A percentile compares a stretch with the other conserved stretches of the same genome.
Conservation (phyloP, 2,888 invertebrate genomes). For the Agrochola circellaris region DNA sequence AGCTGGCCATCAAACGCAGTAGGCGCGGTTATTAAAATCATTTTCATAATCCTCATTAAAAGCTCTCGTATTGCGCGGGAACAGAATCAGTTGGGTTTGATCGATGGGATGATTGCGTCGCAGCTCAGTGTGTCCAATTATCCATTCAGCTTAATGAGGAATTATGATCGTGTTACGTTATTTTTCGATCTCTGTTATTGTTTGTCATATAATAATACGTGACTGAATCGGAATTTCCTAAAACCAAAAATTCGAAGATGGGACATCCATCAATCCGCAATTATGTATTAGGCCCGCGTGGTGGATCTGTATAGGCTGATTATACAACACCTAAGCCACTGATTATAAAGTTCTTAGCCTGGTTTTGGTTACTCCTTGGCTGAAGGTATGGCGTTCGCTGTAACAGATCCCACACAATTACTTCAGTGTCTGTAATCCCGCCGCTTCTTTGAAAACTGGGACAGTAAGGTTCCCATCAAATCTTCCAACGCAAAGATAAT, state of each 20-base stretch:
- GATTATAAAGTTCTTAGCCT: background rate
- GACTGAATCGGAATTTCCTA: too few species aligned
- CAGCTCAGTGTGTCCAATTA: constrained; percentile 46
- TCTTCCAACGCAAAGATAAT: constrained; percentile 28
- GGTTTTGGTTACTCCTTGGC: background rate
- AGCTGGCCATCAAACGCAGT: constrained; percentile 27
- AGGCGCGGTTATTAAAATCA: constrained; percentile 48
- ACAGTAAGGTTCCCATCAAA: constrained; percentile 1
- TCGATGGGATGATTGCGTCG: constrained; percentile 58
- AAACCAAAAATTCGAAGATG: too few species aligned
- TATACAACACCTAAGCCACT: background rate
- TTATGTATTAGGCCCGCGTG: background rate
- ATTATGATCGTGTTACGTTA: constrained; percentile 32
- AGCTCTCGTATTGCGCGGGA: constrained; percentile 44
- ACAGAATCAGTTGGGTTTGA: constrained; percentile 56
- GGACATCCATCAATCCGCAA: background rate
- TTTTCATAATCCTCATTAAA: constrained; percentile 64
- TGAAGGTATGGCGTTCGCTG: background rate
- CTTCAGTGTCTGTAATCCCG: background rate
- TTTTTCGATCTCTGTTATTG: constrained; percentile 6
- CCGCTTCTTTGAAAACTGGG: background rate
- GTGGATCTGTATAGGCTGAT: background rate
- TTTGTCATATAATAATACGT: background rate
- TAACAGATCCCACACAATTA: background rate
- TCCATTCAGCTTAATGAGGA: constrained; percentile 49